phyloP scores from a whole-genome alignment of 2,797 vertebrate species.

The Perodicticus potto region DNA sequence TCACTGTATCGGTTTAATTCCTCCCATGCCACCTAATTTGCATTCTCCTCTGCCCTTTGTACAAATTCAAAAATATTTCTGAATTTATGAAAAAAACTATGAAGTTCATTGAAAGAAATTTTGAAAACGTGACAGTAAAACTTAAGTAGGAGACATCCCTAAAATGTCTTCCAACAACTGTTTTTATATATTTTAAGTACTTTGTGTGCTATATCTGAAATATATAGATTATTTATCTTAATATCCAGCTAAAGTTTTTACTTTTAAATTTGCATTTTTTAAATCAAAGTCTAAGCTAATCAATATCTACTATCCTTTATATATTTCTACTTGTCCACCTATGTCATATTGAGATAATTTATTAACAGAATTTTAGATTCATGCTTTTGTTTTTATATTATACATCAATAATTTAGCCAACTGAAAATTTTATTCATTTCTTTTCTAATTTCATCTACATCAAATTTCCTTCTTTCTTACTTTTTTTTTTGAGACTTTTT shows the following conservation, averaged over 20 bases:
- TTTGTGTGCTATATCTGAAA: neutral
- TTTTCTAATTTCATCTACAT: conserved; percentile 1
- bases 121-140: conserved; percentile 18
- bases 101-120: neutral
- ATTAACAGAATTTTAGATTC: neutral
- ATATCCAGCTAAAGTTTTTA: conserved; percentile 19
- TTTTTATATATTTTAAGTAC: neutral
- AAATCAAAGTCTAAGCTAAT: conserved; percentile 20
- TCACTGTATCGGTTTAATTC: neutral
- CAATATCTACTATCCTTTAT: neutral
- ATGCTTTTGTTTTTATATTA: conserved; percentile 19
- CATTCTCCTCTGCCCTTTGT: neutral
- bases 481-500: no score
- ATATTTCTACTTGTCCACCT: neutral
- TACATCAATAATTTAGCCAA: neutral
- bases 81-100: neutral
- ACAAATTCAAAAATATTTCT: neutral
- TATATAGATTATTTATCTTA: neutral
- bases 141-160: neutral
- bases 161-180: conserved; percentile 5
- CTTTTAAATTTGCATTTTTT: conserved; percentile 32
- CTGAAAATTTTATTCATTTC: neutral
- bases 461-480: neutral
- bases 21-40: neutral
- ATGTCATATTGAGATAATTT: neutral